These are phyloP conservation scores for Chaetodon trifascialis DNA, from an alignment of 2,113 vertebrate species.

Conservation along the genomic window DNA sequence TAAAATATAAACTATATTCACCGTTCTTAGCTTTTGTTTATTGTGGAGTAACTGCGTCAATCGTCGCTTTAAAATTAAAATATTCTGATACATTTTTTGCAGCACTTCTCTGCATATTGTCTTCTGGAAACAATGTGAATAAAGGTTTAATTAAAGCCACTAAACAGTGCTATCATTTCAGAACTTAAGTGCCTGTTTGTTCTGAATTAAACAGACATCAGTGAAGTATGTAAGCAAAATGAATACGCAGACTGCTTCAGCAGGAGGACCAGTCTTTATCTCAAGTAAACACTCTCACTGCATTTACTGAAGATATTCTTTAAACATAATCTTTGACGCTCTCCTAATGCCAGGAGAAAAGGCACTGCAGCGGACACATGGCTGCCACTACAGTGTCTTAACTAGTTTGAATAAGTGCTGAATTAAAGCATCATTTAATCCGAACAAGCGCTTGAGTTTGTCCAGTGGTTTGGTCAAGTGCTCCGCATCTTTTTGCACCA, in stretches of 20 bases:
- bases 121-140: neutral
- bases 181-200: neutral
- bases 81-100: neutral
- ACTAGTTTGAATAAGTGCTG: neutral
- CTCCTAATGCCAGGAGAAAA: neutral
- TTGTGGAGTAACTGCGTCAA: neutral
- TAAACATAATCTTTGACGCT: neutral
- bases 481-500: neutral
- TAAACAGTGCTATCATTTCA: neutral
- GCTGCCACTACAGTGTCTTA: neutral
- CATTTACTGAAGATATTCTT: conserved; percentile 5
- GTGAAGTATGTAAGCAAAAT: neutral
- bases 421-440: conserved; percentile 33
- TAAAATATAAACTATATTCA: neutral
- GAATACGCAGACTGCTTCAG: neutral
- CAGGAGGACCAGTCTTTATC: conserved; percentile 15
- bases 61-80: conserved; percentile 3
- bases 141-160: conserved; percentile 9
- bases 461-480: conserved; percentile 24
- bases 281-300: conserved; percentile 5
- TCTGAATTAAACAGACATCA: conserved; percentile 1
- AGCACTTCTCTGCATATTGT: conserved; percentile 1
- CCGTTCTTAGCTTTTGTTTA: neutral
- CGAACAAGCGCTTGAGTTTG: conserved; percentile 20
- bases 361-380: neutral